Evolutionary conservation across 2,113 vertebrate species (phyloP), one percentile per base, ranked within the genome.

Genomic region (Oryzias javanicus): DNA sequence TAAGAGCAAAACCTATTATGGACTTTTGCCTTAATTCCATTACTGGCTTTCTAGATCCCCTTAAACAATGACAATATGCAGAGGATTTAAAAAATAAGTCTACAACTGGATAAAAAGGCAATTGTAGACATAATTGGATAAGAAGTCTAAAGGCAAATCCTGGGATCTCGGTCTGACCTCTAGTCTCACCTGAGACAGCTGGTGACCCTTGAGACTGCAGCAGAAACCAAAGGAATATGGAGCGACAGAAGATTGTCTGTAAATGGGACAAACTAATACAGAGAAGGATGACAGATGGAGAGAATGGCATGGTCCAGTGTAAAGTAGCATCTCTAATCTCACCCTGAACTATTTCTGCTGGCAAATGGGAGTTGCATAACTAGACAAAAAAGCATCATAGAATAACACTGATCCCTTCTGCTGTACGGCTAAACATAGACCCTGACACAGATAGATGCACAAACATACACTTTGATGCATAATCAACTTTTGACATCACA

Each of bases 21-120:
- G 65, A 60, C 74, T 70, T 80, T 84, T 42, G 62, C 69, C 73
- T 77, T 85, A 66, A 85, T 87, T 80, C 59, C 74, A 79, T 88
- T 78, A 77, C 55, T 53, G 62, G 40, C 41, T 49, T 64, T 73
- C 48, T 78, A 81, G 85, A 82, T 83, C 71, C 50, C 69, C 82
- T 82, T 80, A 76, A 83, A 70, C 84, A 76, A 79, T 70, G 70
- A 72, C 72, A 85, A 76, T 60, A 63, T 50, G 62, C 12, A 61
- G 19, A 8, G 55, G 44, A 20, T 42, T 24, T 61, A 72, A 68
- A 65, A 35, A 58, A 41, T 12, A 12, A 35, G 35, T 35, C 35
- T 35, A 12, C 35, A 35, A 35, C 35, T 35, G 35, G 35, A 35
- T 35, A 66, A 63, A 57, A 67, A 56, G 54, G 71, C 69, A 74